Conservation (phyloP, 2,888 invertebrate genomes). For the Pristionchus fissidentatus region DNA sequence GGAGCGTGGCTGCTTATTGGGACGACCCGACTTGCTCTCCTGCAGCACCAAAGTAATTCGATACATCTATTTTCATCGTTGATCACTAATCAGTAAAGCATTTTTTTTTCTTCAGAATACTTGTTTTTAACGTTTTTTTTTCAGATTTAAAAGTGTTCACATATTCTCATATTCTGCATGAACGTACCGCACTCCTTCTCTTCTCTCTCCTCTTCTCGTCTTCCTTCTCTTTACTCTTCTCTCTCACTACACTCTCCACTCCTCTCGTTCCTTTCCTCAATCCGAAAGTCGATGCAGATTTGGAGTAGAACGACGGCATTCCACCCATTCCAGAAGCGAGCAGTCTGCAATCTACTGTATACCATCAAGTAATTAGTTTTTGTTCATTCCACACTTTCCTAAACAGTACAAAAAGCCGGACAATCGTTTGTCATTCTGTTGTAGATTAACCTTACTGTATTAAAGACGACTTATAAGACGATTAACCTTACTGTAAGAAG, state of each 20-base stretch:
- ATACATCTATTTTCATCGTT: background rate
- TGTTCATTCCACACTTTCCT: background rate
- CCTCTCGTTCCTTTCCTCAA: slow-evolving; percentile 31
- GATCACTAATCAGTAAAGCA: no score
- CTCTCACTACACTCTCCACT: background rate
- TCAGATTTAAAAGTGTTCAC: no score
- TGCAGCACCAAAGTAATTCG: background rate
- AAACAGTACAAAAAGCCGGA: background rate
- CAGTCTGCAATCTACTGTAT: no score
- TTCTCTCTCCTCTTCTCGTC: background rate
- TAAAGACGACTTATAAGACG: no score
- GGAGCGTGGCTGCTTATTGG: background rate
- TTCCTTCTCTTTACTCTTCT: background rate
- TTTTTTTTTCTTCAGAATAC: background rate
- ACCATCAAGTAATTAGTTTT: background rate
- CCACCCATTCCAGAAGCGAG: background rate
- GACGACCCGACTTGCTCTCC: background rate
- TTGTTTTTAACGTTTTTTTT: background rate
- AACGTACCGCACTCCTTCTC: background rate
- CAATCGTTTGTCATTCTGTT: no score
- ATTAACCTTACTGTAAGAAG: no score
- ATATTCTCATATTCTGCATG: background rate
- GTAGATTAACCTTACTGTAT: no score
- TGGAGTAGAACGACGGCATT: slow-evolving; percentile 22
- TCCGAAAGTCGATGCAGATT: background rate